Evolutionary conservation across 1,140 invertebrate genomes (phyloP).

Genomic region (Bombus superbus): DNA sequence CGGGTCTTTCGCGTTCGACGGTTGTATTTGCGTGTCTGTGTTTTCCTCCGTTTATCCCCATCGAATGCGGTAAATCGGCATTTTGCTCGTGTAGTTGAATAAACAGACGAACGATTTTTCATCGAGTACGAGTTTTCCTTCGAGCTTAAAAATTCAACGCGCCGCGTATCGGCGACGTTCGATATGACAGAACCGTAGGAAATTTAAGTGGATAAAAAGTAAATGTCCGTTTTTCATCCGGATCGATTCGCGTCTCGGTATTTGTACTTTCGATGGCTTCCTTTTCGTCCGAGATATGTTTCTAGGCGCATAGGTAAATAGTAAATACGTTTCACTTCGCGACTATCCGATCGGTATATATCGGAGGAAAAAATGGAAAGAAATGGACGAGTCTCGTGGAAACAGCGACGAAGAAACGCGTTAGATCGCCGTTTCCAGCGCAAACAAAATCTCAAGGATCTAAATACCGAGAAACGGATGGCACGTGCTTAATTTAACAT

Average conservation of each 20-base stretch:
- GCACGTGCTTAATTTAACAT: not conserved
- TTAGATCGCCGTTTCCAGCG: not conserved
- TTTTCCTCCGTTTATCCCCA: too few species aligned
- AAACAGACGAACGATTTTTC: too few species aligned
- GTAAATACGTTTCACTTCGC: not conserved
- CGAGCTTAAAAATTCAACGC: not conserved
- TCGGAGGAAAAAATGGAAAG: not conserved
- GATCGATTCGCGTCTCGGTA: not conserved
- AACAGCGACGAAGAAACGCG: not conserved
- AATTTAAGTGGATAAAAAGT: conserved; percentile 27
- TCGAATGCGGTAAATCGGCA: too few species aligned
- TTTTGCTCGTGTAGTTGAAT: too few species aligned
- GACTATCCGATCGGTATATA: not conserved
- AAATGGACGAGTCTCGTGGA: too few species aligned
- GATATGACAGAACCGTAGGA: not conserved
- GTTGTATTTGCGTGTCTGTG: too few species aligned
- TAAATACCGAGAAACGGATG: not conserved
- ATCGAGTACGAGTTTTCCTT: not conserved
- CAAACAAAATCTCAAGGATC: not conserved
- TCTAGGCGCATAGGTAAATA: conserved; percentile 12
- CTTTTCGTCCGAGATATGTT: not conserved
- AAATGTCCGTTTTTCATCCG: conserved; percentile 15
- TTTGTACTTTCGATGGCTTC: conserved; percentile 6
- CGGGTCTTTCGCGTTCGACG: too few species aligned
- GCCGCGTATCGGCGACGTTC: too few species aligned